These are phyloP conservation scores for Zaprionus obscuricornis DNA, from an alignment of 2,888 invertebrate genomes.

Conservation along the genomic window DNA sequence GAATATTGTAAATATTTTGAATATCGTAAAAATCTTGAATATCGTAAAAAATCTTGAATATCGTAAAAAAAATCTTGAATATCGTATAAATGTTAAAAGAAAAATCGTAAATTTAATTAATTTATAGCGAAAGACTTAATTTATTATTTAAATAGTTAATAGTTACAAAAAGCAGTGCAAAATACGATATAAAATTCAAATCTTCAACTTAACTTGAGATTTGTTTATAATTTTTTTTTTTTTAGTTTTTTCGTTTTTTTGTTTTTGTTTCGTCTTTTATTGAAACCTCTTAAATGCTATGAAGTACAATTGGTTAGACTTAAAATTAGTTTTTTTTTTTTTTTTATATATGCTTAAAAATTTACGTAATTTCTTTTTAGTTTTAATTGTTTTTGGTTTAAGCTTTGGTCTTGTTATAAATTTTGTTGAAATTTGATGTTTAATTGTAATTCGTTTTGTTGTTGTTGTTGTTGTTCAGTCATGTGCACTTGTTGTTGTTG, in stretches of 20 bases:
- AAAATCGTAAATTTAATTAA: too few species aligned
- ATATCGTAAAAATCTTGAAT: too few species aligned
- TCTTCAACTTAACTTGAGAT: too few species aligned
- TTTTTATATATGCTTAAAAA: conserved; percentile 5
- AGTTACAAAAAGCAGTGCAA: too few species aligned
- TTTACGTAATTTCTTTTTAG: conserved; percentile 22
- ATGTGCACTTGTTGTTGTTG: conserved; percentile 43
- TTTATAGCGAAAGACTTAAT: too few species aligned
- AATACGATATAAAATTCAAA: too few species aligned
- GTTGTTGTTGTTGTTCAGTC: conserved; percentile 65
- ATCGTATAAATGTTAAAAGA: too few species aligned
- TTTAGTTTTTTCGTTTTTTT: background rate
- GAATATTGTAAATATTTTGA: too few species aligned
- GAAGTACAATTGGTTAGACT: conserved; percentile 74
- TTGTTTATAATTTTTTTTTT: background rate
- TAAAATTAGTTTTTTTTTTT: conserved; percentile 39
- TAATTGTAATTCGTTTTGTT: conserved; percentile 52
- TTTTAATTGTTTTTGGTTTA: conserved; percentile 25
- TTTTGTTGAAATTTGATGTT: conserved; percentile 53
- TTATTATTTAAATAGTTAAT: too few species aligned
- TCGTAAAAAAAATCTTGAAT: too few species aligned
- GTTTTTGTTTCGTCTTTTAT: conserved; percentile 31
- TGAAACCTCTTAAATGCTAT: conserved; percentile 66
- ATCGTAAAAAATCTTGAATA: too few species aligned
- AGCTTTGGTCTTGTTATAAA: conserved; percentile 63